A percentile compares a stretch with the other conserved stretches of the same genome.
Conservation (phyloP, 2,888 invertebrate genomes). For the Eledona agricola region DNA sequence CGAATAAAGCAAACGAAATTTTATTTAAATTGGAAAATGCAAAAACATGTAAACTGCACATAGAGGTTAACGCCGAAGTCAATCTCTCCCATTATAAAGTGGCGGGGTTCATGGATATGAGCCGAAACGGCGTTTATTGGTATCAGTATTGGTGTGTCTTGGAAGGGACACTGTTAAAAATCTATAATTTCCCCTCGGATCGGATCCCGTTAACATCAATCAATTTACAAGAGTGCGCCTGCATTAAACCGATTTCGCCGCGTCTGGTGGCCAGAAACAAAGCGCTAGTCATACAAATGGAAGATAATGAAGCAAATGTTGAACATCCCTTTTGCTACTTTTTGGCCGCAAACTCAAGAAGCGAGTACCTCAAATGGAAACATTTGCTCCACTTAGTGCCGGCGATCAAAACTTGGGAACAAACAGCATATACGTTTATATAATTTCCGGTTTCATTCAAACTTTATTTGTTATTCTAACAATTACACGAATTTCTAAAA, state of each 20-base stretch:
- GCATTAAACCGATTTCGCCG: not conserved
- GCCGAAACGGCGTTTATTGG: slow-evolving; percentile 14
- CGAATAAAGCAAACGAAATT: slow-evolving; percentile 4
- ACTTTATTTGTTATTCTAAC: too few species aligned
- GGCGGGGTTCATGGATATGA: slow-evolving; percentile 8
- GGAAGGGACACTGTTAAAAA: slow-evolving; percentile 2
- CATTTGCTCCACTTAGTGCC: not conserved
- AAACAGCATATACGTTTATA: too few species aligned
- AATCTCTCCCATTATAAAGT: slow-evolving; percentile 1
- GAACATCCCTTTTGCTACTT: slow-evolving; percentile 3
- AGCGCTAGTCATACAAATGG: slow-evolving; percentile 6
- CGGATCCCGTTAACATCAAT: not conserved
- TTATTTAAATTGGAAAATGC: not conserved
- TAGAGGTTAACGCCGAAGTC: slow-evolving; percentile 3
- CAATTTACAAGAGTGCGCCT: slow-evolving; percentile 3
- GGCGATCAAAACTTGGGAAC: not conserved
- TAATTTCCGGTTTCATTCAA: too few species aligned
- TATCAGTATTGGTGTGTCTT: slow-evolving; percentile 16
- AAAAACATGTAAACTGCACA: not conserved
- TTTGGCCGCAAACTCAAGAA: slow-evolving; percentile 3
- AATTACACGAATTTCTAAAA: too few species aligned
- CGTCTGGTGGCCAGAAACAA: slow-evolving; percentile 1
- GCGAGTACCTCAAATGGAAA: slow-evolving; percentile 7
- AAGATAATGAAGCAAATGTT: slow-evolving; percentile 1
- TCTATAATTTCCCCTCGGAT: slow-evolving; percentile 4